These are phyloP conservation scores for Diacarnus erythraeanus DNA, from an alignment of 37 sponge, comb jelly and placozoan species.

Conservation along the genomic window DNA sequence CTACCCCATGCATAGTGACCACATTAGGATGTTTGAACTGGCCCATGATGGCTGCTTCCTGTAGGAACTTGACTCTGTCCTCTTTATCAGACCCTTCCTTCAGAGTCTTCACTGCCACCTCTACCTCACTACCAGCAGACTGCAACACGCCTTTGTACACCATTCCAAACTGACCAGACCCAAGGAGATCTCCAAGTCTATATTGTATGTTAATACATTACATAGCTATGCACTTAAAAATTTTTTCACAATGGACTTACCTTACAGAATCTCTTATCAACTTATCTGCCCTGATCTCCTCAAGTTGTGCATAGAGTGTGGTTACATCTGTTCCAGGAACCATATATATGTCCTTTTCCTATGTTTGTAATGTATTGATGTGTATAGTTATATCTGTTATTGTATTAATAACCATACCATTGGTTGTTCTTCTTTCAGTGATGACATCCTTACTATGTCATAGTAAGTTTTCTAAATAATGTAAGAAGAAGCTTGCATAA, in stretches of 20 bases:
- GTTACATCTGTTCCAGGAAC: background rate
- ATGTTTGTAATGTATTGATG: background rate
- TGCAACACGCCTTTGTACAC: constrained; percentile 49
- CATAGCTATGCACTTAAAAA: too few species aligned
- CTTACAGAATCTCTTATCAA: background rate
- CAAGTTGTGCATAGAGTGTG: background rate
- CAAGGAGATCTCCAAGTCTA: constrained; percentile 38
- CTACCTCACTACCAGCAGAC: constrained; percentile 18
- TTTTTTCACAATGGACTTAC: background rate
- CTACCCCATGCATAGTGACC: constrained; percentile 62
- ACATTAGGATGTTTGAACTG: constrained; percentile 73
- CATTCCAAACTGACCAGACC: constrained; percentile 69
- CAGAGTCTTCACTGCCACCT: constrained; percentile 62
- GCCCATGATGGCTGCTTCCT: constrained; percentile 80
- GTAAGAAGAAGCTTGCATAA: too few species aligned
- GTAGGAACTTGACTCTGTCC: constrained; percentile 60
- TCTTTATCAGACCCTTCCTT: constrained; percentile 6
- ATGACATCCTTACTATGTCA: too few species aligned
- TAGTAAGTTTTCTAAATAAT: too few species aligned
- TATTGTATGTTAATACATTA: too few species aligned
- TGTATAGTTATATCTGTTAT: too few species aligned
- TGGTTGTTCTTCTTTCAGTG: too few species aligned
- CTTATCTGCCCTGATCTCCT: background rate
- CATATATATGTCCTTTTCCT: background rate
- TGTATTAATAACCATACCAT: too few species aligned